Evolutionary conservation across 30 jellyfish, hydroid and myxozoan species (phyloP).

Genomic region (Aurelia coerulea): DNA sequence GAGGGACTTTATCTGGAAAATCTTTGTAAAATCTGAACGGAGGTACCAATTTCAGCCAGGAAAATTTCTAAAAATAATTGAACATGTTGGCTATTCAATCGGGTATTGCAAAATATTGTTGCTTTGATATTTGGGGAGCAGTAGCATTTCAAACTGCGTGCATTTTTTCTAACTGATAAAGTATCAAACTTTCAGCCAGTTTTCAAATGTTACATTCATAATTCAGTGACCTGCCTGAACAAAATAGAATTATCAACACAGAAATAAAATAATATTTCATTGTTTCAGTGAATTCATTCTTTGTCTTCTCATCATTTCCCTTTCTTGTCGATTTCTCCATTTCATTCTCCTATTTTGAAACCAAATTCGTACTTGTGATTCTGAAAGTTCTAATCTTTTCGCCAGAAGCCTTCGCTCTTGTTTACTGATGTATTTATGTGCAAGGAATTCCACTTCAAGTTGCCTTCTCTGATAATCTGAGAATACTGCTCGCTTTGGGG

Average conservation of each 20-base stretch:
- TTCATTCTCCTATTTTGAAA: slow-evolving; percentile 86
- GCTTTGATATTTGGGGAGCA: too few species aligned
- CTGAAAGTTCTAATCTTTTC: slow-evolving; percentile 59
- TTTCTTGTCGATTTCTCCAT: slow-evolving; percentile 84
- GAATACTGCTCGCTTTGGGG: slow-evolving; percentile 81
- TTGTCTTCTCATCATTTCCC: slow-evolving; percentile 86
- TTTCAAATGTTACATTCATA: not conserved
- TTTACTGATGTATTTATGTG: slow-evolving; percentile 81
- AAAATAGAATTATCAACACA: too few species aligned
- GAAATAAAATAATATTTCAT: too few species aligned
- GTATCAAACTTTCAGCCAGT: too few species aligned
- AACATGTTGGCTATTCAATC: too few species aligned
- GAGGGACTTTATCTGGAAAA: too few species aligned
- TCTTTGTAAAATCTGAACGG: too few species aligned
- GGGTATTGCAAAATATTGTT: too few species aligned
- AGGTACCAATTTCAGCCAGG: too few species aligned
- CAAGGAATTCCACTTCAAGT: slow-evolving; percentile 76
- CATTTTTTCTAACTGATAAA: too few species aligned
- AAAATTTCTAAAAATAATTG: too few species aligned
- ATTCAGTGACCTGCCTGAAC: not conserved
- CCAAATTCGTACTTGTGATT: slow-evolving; percentile 87
- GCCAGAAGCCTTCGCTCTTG: slow-evolving; percentile 79
- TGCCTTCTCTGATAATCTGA: slow-evolving; percentile 76
- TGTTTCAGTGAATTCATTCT: slow-evolving; percentile 23
- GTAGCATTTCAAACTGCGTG: too few species aligned